phyloP scores from a whole-genome alignment of 2,888 invertebrate species.

The Lasioglossum villosulum region DNA sequence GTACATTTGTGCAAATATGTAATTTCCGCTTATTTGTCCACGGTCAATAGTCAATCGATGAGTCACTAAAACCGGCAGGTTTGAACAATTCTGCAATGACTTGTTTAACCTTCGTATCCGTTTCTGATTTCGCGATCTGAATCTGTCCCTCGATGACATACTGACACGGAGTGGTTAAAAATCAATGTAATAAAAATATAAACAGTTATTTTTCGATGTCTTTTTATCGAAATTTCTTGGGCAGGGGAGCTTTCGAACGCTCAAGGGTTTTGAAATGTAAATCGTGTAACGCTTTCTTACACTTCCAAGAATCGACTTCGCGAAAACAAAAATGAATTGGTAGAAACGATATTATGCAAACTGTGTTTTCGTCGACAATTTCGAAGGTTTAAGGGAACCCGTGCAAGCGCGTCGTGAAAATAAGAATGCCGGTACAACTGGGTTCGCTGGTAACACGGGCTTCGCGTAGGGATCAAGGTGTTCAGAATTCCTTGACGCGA shows the following conservation, averaged over 20 bases:
- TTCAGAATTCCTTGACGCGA: neutral
- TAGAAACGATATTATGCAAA: neutral
- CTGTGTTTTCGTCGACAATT: neutral
- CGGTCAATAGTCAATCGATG: neutral
- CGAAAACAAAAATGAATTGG: neutral
- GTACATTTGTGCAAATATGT: neutral
- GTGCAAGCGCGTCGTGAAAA: neutral
- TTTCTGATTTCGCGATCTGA: no score
- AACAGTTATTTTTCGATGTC: no score
- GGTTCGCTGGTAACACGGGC: no score
- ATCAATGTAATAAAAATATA: no score
- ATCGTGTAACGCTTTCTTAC: no score
- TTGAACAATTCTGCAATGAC: neutral
- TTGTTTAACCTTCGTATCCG: no score
- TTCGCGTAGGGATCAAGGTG: slow-evolving; percentile 4
- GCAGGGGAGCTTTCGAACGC: neutral
- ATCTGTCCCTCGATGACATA: no score
- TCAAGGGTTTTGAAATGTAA: neutral
- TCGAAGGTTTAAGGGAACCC: neutral
- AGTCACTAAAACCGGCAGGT: neutral
- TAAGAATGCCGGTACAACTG: neutral
- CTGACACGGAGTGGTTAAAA: no score
- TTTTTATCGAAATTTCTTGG: neutral
- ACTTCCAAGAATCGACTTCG: neutral
- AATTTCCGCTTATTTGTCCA: neutral